A percentile compares a stretch with the other conserved stretches of the same genome.
Evolutionary conservation across 2,888 invertebrate species (phyloP).

Genomic region (Lacanobia wlatinum): DNA sequence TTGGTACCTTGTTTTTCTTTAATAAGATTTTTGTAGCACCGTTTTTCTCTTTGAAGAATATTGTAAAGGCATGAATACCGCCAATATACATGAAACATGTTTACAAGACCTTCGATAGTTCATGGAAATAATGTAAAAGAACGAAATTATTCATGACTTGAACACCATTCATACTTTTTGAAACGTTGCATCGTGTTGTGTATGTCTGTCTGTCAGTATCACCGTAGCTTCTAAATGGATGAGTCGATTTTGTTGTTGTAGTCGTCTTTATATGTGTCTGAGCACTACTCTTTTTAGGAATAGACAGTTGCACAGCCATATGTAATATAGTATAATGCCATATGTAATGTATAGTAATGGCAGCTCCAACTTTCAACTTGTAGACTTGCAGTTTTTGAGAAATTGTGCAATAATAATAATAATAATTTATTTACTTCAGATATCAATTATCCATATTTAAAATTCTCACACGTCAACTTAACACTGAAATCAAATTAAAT

Average conservation of each 20-base stretch:
- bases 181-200: not conserved
- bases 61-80: slow-evolving; percentile 10
- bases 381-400: not conserved
- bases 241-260: not conserved
- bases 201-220: too few species aligned
- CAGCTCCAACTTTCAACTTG: not conserved
- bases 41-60: slow-evolving; percentile 46
- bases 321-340: too few species aligned
- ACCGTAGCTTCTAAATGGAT: too few species aligned
- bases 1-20: slow-evolving; percentile 26
- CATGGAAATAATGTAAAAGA: slow-evolving; percentile 7
- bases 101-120: slow-evolving; percentile 24
- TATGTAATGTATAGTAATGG: too few species aligned
- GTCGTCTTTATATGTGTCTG: not conserved
- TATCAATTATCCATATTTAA: too few species aligned
- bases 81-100: slow-evolving; percentile 3
- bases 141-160: not conserved
- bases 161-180: not conserved
- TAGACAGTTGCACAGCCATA: not conserved
- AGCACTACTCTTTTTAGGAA: not conserved
- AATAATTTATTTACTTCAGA: too few species aligned
- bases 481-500: too few species aligned
- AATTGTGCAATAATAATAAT: too few species aligned
- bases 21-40: slow-evolving; percentile 7
- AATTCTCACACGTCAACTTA: too few species aligned